A percentile compares a stretch with the other conserved stretches of the same genome.
Conservation (phyloP, 2,113 vertebrate genomes). For the Chaenocephalus aceratus region DNA sequence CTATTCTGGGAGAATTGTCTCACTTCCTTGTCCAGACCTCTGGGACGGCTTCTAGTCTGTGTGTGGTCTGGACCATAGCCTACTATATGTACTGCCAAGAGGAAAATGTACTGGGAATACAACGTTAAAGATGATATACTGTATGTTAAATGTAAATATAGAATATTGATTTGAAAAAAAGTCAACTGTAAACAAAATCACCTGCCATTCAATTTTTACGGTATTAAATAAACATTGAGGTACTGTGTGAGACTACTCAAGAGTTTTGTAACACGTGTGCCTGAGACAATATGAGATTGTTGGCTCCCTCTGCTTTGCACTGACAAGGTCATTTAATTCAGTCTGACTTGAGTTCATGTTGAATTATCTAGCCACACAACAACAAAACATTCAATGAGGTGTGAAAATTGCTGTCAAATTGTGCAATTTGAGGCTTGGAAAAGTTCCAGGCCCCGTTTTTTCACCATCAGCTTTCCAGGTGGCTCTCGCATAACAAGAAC, state of each 20-base stretch:
- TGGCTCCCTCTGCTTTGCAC: constrained; percentile 10
- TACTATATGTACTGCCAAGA: constrained; percentile 8
- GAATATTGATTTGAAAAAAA: not conserved
- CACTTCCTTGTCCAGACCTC: constrained; percentile 69
- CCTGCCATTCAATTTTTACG: not conserved
- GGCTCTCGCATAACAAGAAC: constrained; percentile 26
- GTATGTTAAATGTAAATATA: not conserved
- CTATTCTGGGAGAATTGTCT: constrained; percentile 66
- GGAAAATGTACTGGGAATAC: not conserved
- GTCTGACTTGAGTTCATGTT: constrained; percentile 42
- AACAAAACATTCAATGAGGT: constrained; percentile 44
- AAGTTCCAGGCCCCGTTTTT: constrained; percentile 39
- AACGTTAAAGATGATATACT: not conserved
- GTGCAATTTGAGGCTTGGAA: constrained; percentile 60
- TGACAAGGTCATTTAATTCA: constrained; percentile 28
- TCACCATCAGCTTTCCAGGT: constrained; percentile 43
- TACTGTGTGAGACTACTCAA: not conserved
- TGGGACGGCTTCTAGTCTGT: constrained; percentile 52
- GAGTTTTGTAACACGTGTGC: constrained; percentile 8
- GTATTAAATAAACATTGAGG: not conserved
- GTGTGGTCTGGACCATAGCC: constrained; percentile 73
- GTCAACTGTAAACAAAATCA: not conserved
- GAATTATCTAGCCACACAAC: constrained; percentile 29
- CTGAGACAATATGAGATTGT: not conserved
- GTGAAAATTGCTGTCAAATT: constrained; percentile 53